These are phyloP conservation scores for Chalcosyrphus nemorum DNA, from an alignment of 2,888 invertebrate species.

Conservation along the genomic window DNA sequence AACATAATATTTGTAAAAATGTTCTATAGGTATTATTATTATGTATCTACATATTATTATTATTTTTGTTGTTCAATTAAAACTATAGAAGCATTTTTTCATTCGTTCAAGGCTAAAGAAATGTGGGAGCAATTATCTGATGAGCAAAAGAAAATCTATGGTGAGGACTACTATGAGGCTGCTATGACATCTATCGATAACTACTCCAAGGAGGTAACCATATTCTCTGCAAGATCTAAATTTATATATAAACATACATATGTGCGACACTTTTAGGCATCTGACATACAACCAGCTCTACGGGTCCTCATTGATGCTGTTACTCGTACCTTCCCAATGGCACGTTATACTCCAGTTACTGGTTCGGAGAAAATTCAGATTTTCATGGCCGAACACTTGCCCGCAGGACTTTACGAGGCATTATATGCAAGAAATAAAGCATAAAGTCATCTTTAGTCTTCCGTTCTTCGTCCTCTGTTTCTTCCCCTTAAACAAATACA, in stretches of 20 bases:
- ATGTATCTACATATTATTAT: too few species aligned
- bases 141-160: conserved; percentile 90
- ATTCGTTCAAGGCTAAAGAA: conserved; percentile 85
- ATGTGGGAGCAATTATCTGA: conserved; percentile 92
- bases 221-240: too few species aligned
- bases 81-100: conserved; percentile 71
- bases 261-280: conserved; percentile 86
- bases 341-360: conserved; percentile 92
- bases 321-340: conserved; percentile 91
- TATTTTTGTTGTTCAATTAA: background rate
- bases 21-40: too few species aligned
- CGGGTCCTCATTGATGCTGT: conserved; percentile 90
- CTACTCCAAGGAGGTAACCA: conserved; percentile 85
- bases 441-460: background rate
- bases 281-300: conserved; percentile 89
- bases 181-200: conserved; percentile 91
- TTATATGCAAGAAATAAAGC: conserved; percentile 83
- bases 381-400: conserved; percentile 90
- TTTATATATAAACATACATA: too few species aligned
- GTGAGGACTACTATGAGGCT: conserved; percentile 91
- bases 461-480: background rate
- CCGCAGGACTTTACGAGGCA: conserved; percentile 90
- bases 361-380: conserved; percentile 90
- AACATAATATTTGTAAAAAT: too few species aligned
- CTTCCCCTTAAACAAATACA: background rate